phyloP scores from a whole-genome alignment of 2,888 invertebrate species.

The Agonopterix arenella region DNA sequence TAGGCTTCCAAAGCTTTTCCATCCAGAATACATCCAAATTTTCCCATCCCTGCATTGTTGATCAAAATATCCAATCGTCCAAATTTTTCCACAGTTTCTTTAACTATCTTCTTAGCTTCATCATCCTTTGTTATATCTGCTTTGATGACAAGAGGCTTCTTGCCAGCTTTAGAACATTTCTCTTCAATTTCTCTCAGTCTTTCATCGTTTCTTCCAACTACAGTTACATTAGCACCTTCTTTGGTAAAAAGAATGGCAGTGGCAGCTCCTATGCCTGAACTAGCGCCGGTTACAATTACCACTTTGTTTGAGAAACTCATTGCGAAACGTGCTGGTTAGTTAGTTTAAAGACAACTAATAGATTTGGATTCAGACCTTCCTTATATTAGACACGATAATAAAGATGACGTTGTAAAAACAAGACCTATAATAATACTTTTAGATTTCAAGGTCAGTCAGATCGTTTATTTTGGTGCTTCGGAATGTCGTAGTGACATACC shows the following conservation, averaged over 20 bases:
- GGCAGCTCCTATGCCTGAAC: conserved; percentile 82
- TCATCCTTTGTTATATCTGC: conserved; percentile 34
- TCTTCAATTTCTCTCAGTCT: conserved; percentile 76
- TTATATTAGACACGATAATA: too few species aligned
- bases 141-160: conserved; percentile 21
- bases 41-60: conserved; percentile 33
- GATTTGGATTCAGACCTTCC: too few species aligned
- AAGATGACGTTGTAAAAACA: too few species aligned
- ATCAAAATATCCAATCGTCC: conserved; percentile 33
- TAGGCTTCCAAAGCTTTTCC: conserved; percentile 18
- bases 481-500: too few species aligned
- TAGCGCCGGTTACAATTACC: conserved; percentile 75
- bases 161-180: conserved; percentile 11
- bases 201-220: conserved; percentile 79
- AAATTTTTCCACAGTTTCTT: conserved; percentile 26
- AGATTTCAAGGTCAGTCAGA: too few species aligned
- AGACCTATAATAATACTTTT: too few species aligned
- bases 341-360: too few species aligned
- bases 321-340: too few species aligned
- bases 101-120: conserved; percentile 22
- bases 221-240: conserved; percentile 76
- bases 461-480: too few species aligned
- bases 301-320: conserved; percentile 49
- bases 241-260: conserved; percentile 78
- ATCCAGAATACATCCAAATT: conserved; percentile 13